Evolutionary conservation across 2,888 invertebrate genomes (phyloP).

Genomic region (Chloromyia formosa): DNA sequence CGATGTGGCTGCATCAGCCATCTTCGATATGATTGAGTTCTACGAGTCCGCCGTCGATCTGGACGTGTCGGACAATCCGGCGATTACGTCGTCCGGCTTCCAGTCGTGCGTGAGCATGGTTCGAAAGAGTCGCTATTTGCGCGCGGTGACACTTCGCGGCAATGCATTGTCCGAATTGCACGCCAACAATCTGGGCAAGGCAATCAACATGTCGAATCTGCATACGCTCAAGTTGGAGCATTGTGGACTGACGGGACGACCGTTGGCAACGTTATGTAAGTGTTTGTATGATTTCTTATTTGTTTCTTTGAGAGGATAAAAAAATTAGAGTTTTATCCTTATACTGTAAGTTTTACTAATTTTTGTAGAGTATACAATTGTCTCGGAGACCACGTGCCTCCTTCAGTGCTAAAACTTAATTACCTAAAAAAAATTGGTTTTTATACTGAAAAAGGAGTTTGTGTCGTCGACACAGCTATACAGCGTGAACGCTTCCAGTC

Average conservation of each 20-base stretch:
- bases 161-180: slow-evolving; percentile 61
- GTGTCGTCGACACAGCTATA: no score
- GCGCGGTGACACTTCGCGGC: slow-evolving; percentile 60
- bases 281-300: slow-evolving; percentile 46
- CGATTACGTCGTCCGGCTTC: slow-evolving; percentile 83
- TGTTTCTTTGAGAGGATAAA: no score
- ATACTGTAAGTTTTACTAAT: no score
- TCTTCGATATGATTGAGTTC: slow-evolving; percentile 93
- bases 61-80: slow-evolving; percentile 79
- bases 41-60: slow-evolving; percentile 84
- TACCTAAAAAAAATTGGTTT: no score
- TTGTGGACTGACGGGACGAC: slow-evolving; percentile 76
- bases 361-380: no score
- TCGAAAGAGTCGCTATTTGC: slow-evolving; percentile 61
- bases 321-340: no score
- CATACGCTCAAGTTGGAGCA: slow-evolving; percentile 81
- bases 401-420: no score
- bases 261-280: slow-evolving; percentile 78
- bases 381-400: no score
- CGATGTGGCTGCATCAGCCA: slow-evolving; percentile 72
- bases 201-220: slow-evolving; percentile 76
- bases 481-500: no score
- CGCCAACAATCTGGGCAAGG: slow-evolving; percentile 76
- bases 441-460: no score
- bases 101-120: slow-evolving; percentile 72